phyloP scores from a whole-genome alignment of 2,113 vertebrate species.

The Dromas ardeola region DNA sequence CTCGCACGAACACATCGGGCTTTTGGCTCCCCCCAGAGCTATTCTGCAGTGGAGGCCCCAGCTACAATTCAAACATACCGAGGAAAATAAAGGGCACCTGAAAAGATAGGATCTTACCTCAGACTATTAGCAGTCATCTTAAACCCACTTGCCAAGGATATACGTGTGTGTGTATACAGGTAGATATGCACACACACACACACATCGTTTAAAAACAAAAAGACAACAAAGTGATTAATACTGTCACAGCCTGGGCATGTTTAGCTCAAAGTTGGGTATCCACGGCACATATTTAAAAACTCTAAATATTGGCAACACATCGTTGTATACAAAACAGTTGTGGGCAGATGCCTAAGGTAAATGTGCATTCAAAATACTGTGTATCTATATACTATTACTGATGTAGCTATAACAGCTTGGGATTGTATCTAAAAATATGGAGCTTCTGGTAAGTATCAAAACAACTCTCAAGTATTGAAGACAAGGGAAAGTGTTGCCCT shows the following conservation, averaged over 20 bases:
- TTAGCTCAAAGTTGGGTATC: not conserved
- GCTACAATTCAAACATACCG: not conserved
- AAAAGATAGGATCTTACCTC: not conserved
- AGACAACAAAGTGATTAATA: not conserved
- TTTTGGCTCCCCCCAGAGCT: not conserved
- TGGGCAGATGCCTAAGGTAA: not conserved
- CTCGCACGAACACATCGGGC: fast-evolving
- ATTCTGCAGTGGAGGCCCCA: not conserved
- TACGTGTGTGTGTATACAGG: not conserved
- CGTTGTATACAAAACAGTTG: not conserved
- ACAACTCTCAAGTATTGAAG: conserved; percentile 34
- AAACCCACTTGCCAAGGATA: not conserved
- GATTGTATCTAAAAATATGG: conserved; percentile 43
- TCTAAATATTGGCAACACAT: not conserved
- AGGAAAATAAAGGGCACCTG: not conserved
- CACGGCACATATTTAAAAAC: not conserved
- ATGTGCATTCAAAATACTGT: conserved; percentile 47
- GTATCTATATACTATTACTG: conserved; percentile 27
- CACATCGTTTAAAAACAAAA: not conserved
- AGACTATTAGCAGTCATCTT: not conserved
- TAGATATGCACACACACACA: not conserved
- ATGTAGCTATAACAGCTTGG: conserved; percentile 22
- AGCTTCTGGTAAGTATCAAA: conserved; percentile 58
- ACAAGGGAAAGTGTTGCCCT: not conserved
- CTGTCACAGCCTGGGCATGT: not conserved